Evolutionary conservation across 37 sponge, comb jelly and placozoan species (phyloP).

Genomic region (Tethya wilhelma): DNA sequence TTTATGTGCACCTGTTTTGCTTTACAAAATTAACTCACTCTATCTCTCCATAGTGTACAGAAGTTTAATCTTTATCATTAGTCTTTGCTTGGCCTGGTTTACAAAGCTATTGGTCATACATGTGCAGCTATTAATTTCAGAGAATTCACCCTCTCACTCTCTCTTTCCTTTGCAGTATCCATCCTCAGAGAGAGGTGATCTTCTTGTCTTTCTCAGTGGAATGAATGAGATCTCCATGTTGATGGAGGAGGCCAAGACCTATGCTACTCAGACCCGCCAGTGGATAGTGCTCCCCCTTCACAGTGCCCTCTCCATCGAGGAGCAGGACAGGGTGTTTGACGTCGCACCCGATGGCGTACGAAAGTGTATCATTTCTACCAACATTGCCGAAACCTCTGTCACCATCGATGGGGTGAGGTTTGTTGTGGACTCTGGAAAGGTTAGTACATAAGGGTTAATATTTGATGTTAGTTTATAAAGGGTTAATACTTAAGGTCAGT

Average conservation of each 20-base stretch:
- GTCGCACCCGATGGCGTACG: conserved; percentile 87
- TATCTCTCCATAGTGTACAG: too few species aligned
- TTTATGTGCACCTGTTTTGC: too few species aligned
- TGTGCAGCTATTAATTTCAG: background rate
- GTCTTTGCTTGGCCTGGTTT: too few species aligned
- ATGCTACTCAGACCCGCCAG: conserved; percentile 69
- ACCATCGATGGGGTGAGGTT: conserved; percentile 94
- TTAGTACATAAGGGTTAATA: too few species aligned
- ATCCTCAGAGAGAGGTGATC: conserved; percentile 84
- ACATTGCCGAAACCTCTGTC: conserved; percentile 96
- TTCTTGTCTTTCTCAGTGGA: conserved; percentile 91
- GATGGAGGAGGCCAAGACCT: conserved; percentile 78
- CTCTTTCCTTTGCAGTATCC: conserved; percentile 64
- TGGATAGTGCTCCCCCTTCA: conserved; percentile 92
- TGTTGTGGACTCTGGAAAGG: conserved; percentile 89
- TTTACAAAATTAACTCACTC: too few species aligned
- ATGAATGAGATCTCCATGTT: conserved; percentile 87
- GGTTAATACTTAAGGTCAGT: too few species aligned
- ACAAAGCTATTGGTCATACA: too few species aligned
- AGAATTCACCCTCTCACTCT: background rate
- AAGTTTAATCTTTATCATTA: too few species aligned
- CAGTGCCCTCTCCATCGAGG: conserved; percentile 93
- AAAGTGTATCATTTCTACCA: conserved; percentile 96
- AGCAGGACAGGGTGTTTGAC: conserved; percentile 94
- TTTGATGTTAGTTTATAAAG: too few species aligned